phyloP scores from a whole-genome alignment of 2,888 invertebrate genomes.

The Drosophila mulleri region DNA sequence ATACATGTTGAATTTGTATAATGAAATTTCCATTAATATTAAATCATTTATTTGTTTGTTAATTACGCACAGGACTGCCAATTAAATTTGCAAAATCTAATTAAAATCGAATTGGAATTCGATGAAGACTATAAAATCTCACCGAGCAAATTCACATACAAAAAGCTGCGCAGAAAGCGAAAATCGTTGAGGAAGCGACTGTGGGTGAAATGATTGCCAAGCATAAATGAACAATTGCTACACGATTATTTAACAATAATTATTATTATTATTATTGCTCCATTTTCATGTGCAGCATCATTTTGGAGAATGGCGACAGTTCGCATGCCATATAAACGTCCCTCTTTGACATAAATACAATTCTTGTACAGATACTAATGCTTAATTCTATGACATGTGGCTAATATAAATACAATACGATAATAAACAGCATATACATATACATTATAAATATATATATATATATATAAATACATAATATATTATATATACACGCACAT shows the following conservation, averaged over 20 bases:
- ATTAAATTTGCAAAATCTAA: slow-evolving; percentile 85
- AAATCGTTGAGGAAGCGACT: slow-evolving; percentile 80
- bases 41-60: background rate
- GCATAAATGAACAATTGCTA: slow-evolving; percentile 1
- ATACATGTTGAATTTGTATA: too few relatives aligned
- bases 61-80: slow-evolving; percentile 82
- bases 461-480: slow-evolving; percentile 18
- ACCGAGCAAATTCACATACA: slow-evolving; percentile 84
- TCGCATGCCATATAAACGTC: slow-evolving; percentile 42
- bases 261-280: slow-evolving; percentile 2
- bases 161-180: slow-evolving; percentile 84
- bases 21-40: background rate
- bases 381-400: slow-evolving; percentile 77
- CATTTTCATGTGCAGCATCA: slow-evolving; percentile 43
- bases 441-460: slow-evolving; percentile 24
- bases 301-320: slow-evolving; percentile 44
- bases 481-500: slow-evolving; percentile 9
- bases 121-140: slow-evolving; percentile 85
- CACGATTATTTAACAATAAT: slow-evolving; percentile 6
- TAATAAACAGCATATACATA: slow-evolving; percentile 52
- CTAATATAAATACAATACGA: slow-evolving; percentile 72
- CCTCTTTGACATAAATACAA: slow-evolving; percentile 41
- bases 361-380: slow-evolving; percentile 75
- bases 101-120: slow-evolving; percentile 85
- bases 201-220: slow-evolving; percentile 67